Base-by-base conservation (phyloP, 2,113 vertebrate species). In the Thymallus thymallus region DNA sequence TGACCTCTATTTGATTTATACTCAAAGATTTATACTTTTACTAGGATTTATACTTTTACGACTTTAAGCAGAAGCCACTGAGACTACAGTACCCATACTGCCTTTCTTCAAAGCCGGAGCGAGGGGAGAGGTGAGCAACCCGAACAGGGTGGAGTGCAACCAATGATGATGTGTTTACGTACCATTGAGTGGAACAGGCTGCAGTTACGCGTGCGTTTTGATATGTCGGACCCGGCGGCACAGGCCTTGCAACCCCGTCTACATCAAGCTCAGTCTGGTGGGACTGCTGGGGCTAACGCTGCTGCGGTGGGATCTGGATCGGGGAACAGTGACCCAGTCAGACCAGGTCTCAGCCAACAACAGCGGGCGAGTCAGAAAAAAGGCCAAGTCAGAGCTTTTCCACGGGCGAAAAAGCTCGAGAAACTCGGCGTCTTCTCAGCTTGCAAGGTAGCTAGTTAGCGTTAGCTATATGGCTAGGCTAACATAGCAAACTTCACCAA, bases 341-440 rank as follows among this genome's bases (percentile, higher is more conserved):
- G 97, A 80, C 96, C 96, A 46, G 97, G 96, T 74, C 88, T 97
- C n/a, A 98, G 96, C 85, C 96, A 97, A 83, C 96, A 98, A 84
- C 97, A 98, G 75, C 95, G 97, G 68, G 96, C 96, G 62, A 98
- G 95, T 81, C 96, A 98, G 82, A 95, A 97, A 87, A 98, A 98
- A 86, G 96, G 96, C 64, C 97, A 98, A 86, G 97, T 98, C 83
- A 95, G 96, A 72, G 96, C 94, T 45, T 95, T 97, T 89, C 96
- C 97, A 80, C 94, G 96, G 83, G 96, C 95, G 45, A 98, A 97
- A 88, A 98, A 98, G 93, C 95, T 98, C 6, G 97, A 98, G 90
- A 98, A 98, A 91, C 96, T 98, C 82, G 97, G 97, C 85, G 96
- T 98, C 71, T 98, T 98, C 91, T 98, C 96, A 46, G 96, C 97